Evolutionary conservation across 2,113 vertebrate genomes (phyloP).

Genomic region (Corvus hawaiiensis): DNA sequence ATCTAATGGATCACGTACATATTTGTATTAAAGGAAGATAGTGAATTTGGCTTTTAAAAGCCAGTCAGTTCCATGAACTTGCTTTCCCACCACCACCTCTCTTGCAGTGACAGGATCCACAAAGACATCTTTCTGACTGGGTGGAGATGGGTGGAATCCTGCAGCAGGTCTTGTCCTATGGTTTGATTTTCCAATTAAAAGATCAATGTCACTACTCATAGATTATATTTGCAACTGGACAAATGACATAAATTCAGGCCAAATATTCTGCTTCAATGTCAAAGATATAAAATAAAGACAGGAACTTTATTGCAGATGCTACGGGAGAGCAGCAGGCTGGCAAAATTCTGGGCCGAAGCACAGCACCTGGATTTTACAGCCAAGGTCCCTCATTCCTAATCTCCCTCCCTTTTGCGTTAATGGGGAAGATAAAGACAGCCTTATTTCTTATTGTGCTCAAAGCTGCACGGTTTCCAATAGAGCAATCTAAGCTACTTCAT

Average conservation of each 20-base stretch:
- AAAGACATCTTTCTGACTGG: slow-evolving; percentile 10
- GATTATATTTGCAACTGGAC: slow-evolving; percentile 49
- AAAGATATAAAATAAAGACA: slow-evolving; percentile 34
- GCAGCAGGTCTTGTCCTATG: slow-evolving; percentile 33
- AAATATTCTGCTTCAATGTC: slow-evolving; percentile 66
- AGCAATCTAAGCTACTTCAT: not conserved
- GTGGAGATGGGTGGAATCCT: not conserved
- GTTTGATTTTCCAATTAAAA: slow-evolving; percentile 65
- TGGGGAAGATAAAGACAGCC: not conserved
- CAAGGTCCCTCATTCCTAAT: not conserved
- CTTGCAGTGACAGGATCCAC: not conserved
- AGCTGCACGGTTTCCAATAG: not conserved
- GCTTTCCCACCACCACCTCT: not conserved
- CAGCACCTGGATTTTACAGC: not conserved
- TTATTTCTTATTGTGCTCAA: not conserved
- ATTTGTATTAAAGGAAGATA: not conserved
- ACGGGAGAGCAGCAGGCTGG: slow-evolving; percentile 23
- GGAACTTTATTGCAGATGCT: slow-evolving; percentile 30
- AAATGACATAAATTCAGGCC: slow-evolving; percentile 65
- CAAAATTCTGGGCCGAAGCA: not conserved
- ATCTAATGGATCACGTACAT: not conserved
- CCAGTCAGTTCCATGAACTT: not conserved
- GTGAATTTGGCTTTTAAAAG: not conserved
- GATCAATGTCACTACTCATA: slow-evolving; percentile 46
- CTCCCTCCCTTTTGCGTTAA: not conserved